A percentile compares a stretch with the other conserved stretches of the same genome.
Conservation (phyloP, 2,888 invertebrate species). For the Anticlea derivata region DNA sequence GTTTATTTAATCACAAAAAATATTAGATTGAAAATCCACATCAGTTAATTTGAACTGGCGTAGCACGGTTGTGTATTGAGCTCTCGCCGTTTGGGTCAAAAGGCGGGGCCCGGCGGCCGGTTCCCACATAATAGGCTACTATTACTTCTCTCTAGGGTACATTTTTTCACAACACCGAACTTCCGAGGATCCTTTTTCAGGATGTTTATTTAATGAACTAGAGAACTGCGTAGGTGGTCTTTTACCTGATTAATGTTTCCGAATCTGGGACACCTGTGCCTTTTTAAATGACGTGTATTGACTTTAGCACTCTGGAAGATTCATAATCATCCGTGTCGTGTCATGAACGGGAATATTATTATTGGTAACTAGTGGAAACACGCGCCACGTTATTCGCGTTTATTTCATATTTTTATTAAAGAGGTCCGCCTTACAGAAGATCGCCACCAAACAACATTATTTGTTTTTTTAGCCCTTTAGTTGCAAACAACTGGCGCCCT, state of each 20-base stretch:
- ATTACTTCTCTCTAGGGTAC: conserved; percentile 5
- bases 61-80: neutral
- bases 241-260: conserved; percentile 55
- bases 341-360: neutral
- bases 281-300: conserved; percentile 38
- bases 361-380: too few species aligned
- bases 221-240: conserved; percentile 42
- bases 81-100: conserved; percentile 3
- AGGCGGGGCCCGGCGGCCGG: conserved; percentile 1
- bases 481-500: too few species aligned
- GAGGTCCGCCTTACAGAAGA: too few species aligned
- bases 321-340: neutral
- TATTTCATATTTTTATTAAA: too few species aligned
- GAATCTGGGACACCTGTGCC: conserved; percentile 48
- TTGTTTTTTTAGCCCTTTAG: too few species aligned
- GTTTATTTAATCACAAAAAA: too few species aligned
- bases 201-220: conserved; percentile 14
- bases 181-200: conserved; percentile 1
- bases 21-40: too few species aligned
- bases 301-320: conserved; percentile 10
- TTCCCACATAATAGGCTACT: neutral
- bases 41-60: neutral
- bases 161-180: conserved; percentile 10
- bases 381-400: too few species aligned
- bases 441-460: too few species aligned